Conservation (phyloP, 2,888 invertebrate genomes). For the Microplitis manilae region DNA sequence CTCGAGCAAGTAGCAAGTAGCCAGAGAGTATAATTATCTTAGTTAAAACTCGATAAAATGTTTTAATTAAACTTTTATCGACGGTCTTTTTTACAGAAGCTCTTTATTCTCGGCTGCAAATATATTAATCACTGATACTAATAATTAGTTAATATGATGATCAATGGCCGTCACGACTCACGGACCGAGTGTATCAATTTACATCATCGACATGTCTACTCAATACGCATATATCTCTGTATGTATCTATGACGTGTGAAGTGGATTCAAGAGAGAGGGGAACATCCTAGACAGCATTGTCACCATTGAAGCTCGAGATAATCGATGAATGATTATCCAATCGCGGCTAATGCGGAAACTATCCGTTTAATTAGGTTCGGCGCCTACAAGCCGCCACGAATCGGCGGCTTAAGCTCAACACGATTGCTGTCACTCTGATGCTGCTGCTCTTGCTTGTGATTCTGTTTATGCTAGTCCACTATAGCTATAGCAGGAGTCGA, state of each 20-base stretch:
- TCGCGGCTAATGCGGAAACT: constrained; percentile 71
- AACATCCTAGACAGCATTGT: constrained; percentile 53
- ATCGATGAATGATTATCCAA: constrained; percentile 71
- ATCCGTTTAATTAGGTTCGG: constrained; percentile 71
- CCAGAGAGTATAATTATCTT: not conserved
- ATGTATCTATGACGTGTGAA: not conserved
- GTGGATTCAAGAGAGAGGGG: constrained; percentile 26
- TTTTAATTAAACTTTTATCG: not conserved
- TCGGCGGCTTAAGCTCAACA: constrained; percentile 42
- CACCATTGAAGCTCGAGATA: constrained; percentile 59
- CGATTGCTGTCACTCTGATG: constrained; percentile 24
- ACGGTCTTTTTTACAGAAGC: not conserved
- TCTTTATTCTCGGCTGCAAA: not conserved
- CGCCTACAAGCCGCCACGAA: constrained; percentile 57
- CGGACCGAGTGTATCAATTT: not conserved
- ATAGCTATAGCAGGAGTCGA: too few relatives aligned
- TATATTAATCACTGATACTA: not conserved
- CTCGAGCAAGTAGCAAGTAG: not conserved
- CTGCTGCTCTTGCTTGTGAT: constrained; percentile 12
- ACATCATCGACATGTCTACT: not conserved
- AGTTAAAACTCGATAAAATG: not conserved
- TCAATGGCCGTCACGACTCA: not conserved
- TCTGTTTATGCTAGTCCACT: not conserved
- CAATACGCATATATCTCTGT: not conserved
- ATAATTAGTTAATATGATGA: not conserved